Base-by-base conservation (phyloP, 2,797 vertebrate genomes). In the Nannoperca australis region DNA sequence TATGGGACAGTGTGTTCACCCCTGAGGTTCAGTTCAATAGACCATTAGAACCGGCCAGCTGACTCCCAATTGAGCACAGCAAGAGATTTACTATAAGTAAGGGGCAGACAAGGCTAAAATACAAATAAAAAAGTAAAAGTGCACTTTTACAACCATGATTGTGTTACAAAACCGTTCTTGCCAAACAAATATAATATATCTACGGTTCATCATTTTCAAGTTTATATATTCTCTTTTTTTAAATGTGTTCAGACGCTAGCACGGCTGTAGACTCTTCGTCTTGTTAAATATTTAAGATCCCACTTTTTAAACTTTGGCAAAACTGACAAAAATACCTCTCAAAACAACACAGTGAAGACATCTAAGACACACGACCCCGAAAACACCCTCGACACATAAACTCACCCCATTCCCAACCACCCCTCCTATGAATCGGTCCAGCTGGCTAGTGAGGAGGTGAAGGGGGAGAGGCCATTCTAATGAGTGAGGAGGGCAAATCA, bases 361-460 rank as follows among this genome's bases (percentile, higher is more conserved):
- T 47, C 42, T 55, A 32, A 55, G 22, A 69, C 40, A 61, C 5
- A 50, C 58, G 27, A 60, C 27, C 24, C 42, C 32, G 17, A 68
- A 8, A 47, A 2, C 40, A 34, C 18, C 18, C 14, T 9, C 11
- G 34, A 11, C 5, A 49, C 8, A 45, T 22, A 44, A 45, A 74
- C 13, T 17, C 54, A 30, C 17, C 22, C 60, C 42, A 58, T 49
- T 68, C 45, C 71, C 54, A 61, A 7, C 40, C 44, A 53, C 71
- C 60, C 69, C 66, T 78, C 75, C 73, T 7, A 71, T 47, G 66
- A 81, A 72, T 65, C 64, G 70, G 75, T 87, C 90, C 93, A 95
- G 91, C 91, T 93, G 93, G 92, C 72, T 38, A 79, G 78, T 88
- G 89, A 83, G 80, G 68, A 86, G 75, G 62, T 76, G 79, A 71